Evolutionary conservation across 2,888 invertebrate genomes (phyloP), one percentile per base, ranked within the genome.

Genomic region (Agapostemon virescens): DNA sequence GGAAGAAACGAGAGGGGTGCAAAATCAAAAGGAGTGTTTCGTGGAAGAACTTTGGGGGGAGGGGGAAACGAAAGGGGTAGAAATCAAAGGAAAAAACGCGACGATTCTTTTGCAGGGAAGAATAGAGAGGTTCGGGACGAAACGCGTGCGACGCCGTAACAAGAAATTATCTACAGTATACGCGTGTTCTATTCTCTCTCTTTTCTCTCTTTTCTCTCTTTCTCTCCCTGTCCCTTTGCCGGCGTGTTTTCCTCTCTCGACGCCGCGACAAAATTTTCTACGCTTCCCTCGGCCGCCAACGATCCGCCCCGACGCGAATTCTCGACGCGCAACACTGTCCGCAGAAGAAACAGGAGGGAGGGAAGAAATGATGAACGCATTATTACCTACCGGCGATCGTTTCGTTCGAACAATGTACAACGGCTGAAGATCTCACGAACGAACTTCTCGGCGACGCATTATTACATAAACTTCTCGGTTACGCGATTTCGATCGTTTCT

Each of bases 131-230:
- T 77, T 26, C 73, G 86, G 58, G 64, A 76, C 73, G 75, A 64
- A 74, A 71, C 82, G 79, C 83, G 77, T 69, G 71, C 73, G 77
- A 70, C 85, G 87, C 89, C 89, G 82, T 90, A 90, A 90, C 90
- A 90, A 90, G 90, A 90, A 89, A 90, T 90, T 90, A 90, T 90
- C 90, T 90, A 90, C 88, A 90, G 85, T 84, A 61, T 61, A 74
- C 79, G 77, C 77, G 63, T 67, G 69, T 76, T 40, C 61, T 52
- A 64, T 55, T 58, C 23, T 33, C 36, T 52, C n/a, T n/a, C n/a
- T n/a, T n/a, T n/a, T n/a, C n/a, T n/a, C n/a, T n/a, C n/a, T n/a
- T n/a, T n/a, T n/a, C n/a, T n/a, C n/a, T n/a, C n/a, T n/a, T n/a
- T n/a, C n/a, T 61, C 30, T n/a, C 52, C 13, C 66, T 58, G 52